Evolutionary conservation across 2,888 invertebrate genomes (phyloP).

Genomic region (Drosophila peninsularis): DNA sequence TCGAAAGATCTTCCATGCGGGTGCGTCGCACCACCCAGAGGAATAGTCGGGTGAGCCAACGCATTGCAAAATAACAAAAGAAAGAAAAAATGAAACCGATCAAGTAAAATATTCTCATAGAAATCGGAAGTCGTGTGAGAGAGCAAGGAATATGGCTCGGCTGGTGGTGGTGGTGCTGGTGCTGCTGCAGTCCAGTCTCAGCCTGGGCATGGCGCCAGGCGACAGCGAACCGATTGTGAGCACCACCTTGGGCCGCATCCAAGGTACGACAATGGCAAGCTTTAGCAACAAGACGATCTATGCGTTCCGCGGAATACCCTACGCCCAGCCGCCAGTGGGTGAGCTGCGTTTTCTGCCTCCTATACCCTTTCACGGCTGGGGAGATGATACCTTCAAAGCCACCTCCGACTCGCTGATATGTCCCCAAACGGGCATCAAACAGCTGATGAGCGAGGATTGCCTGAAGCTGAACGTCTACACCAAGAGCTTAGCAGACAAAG

Average conservation of each 20-base stretch:
- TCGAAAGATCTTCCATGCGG: slow-evolving; percentile 42
- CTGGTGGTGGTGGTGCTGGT: slow-evolving; percentile 22
- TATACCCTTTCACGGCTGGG: slow-evolving; percentile 76
- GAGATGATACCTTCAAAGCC: slow-evolving; percentile 79
- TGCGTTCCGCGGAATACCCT: slow-evolving; percentile 84
- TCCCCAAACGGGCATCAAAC: slow-evolving; percentile 54
- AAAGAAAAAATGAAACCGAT: slow-evolving; percentile 7
- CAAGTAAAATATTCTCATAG: slow-evolving; percentile 28
- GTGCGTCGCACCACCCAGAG: slow-evolving; percentile 26
- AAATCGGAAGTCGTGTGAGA: slow-evolving; percentile 1
- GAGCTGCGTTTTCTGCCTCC: slow-evolving; percentile 84
- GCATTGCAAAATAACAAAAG: slow-evolving; percentile 21
- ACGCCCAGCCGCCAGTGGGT: slow-evolving; percentile 82
- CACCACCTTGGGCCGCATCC: slow-evolving; percentile 82
- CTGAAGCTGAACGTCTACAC: slow-evolving; percentile 88
- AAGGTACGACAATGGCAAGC: slow-evolving; percentile 84
- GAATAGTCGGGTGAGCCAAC: slow-evolving; percentile 1
- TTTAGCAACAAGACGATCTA: slow-evolving; percentile 83
- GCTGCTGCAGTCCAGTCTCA: not conserved
- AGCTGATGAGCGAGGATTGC: slow-evolving; percentile 87
- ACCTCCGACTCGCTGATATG: slow-evolving; percentile 84
- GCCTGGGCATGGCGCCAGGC: not conserved
- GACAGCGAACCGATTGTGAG: slow-evolving; percentile 44
- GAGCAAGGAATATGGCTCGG: slow-evolving; percentile 28
- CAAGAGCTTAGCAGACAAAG: slow-evolving; percentile 35